Evolutionary conservation across 2,888 invertebrate genomes (phyloP), one percentile per base, ranked within the genome.

Genomic region (Polydrusus pterygomalis): DNA sequence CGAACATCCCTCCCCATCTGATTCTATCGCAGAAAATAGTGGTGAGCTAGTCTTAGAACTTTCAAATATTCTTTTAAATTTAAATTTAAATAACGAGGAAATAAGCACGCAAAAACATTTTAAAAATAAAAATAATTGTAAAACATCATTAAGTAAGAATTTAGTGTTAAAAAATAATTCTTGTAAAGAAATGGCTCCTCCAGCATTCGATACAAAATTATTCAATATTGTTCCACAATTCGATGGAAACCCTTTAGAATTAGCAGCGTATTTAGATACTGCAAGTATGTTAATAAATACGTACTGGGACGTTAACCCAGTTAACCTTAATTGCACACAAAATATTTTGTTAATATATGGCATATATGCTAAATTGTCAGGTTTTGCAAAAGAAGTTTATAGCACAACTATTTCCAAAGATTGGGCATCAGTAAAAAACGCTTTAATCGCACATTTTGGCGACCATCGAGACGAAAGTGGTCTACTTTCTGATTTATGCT

Each of bases 191-290:
- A 43, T 51, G 51, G 20, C 51, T 13, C 51, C 51, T 18, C 51
- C 51, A 51, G 17, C 10, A 18, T 51, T 51, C 13, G 51, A 51
- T 25, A 51, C 20, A 11, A 51, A 51, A 20, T 9, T 51, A 8
- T 51, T 51, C 10, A 51, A 20, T 10, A 51, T 51, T 51, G 51
- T 51, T 20, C 51, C 51, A 51, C 18, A 18, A 51, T 51, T 51
- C 13, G 51, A 51, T 25, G 51, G 51, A 11, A 51, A 51, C 25
- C 51, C 51, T 3, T 18, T 51, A 25, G 51, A 51, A 51, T 17
- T 51, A 20, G 18, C 51, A 20, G 51, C 51, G 18, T 51, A 18
- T 25, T 51, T 51, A 51, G 51, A 51, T 13, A 51, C 20, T 10
- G 51, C 51, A 51, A 10, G 51, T 25, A 51, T 51, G n/a, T 18